Percentiles rank a stretch among this genome's conserved stretches.
Conservation (phyloP, 2,888 invertebrate species). For the Ypsolopha sequella region DNA sequence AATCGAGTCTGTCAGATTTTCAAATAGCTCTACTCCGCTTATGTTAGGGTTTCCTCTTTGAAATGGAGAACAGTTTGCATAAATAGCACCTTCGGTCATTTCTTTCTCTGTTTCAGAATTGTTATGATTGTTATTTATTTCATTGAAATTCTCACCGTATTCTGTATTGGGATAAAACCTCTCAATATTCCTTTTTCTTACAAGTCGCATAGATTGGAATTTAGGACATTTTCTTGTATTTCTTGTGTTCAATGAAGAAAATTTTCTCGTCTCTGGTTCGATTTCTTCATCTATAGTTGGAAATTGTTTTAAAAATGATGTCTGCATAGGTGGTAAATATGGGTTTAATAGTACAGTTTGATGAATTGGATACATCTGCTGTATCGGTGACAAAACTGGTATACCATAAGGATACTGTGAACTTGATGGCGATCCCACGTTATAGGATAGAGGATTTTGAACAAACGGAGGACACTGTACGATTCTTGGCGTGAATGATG, state of each 20-base stretch:
- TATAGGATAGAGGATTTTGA: constrained; percentile 42
- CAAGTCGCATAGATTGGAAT: constrained; percentile 61
- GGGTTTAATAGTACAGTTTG: constrained; percentile 55
- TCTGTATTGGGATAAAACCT: constrained; percentile 63
- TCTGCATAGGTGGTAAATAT: constrained; percentile 53
- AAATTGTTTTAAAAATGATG: constrained; percentile 51
- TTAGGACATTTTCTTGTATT: constrained; percentile 41
- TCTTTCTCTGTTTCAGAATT: constrained; percentile 22
- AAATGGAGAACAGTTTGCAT: constrained; percentile 55
- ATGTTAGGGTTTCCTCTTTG: constrained; percentile 42
- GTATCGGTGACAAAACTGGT: constrained; percentile 53
- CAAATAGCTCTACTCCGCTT: constrained; percentile 63
- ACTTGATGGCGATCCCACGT: constrained; percentile 27
- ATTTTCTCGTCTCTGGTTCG: constrained; percentile 45
- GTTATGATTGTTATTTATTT: constrained; percentile 51
- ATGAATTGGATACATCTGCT: constrained; percentile 57
- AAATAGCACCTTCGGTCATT: constrained; percentile 39
- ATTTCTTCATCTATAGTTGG: constrained; percentile 52
- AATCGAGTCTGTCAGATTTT: constrained; percentile 76
- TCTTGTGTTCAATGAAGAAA: constrained; percentile 56
- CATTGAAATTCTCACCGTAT: constrained; percentile 56
- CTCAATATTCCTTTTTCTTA: constrained; percentile 58
- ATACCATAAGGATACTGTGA: constrained; percentile 43
- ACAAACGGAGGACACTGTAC: constrained; percentile 56
- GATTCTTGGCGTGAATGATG: constrained; percentile 58